Percentiles rank a stretch among this genome's conserved stretches.
These are phyloP conservation scores for Aphelenchoides besseyi DNA, from an alignment of 1,140 invertebrate species.

Conservation along the genomic window DNA sequence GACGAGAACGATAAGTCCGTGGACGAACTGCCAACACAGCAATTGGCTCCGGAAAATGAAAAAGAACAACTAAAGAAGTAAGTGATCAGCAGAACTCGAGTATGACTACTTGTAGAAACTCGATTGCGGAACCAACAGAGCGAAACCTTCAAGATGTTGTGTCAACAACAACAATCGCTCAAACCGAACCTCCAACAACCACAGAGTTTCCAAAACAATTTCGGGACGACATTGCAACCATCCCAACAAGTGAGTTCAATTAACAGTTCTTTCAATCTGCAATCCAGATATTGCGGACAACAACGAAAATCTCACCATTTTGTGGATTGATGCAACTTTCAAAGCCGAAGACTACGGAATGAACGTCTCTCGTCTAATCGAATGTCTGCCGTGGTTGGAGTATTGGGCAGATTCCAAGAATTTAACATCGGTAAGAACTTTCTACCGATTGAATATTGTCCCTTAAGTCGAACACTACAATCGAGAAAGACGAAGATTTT, in stretches of 20 bases:
- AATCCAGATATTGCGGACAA: slow-evolving; percentile 10
- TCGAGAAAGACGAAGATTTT: not conserved
- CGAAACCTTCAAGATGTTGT: not conserved
- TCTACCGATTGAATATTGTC: not conserved
- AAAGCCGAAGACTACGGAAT: slow-evolving; percentile 53
- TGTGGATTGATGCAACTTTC: slow-evolving; percentile 57
- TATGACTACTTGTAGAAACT: not conserved
- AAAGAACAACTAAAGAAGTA: no score
- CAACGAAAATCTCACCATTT: slow-evolving; percentile 20
- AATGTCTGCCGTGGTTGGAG: slow-evolving; percentile 49
- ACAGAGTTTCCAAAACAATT: not conserved
- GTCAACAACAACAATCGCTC: not conserved
- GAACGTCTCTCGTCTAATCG: slow-evolving; percentile 43
- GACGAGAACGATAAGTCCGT: no score
- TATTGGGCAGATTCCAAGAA: slow-evolving; percentile 45
- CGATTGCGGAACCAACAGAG: not conserved
- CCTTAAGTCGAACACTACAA: not conserved
- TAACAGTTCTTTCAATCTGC: not conserved
- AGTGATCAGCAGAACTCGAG: no score
- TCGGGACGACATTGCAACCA: slow-evolving; percentile 8
- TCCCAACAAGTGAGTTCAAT: not conserved
- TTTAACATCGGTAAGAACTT: not conserved
- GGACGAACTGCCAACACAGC: no score
- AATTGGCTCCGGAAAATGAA: no score
- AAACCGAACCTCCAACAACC: not conserved